These are phyloP conservation scores for roundworm (Caenorhabditis elegans) DNA, from an alignment of 1,140 invertebrate species.

Conservation along the genomic window DNA sequence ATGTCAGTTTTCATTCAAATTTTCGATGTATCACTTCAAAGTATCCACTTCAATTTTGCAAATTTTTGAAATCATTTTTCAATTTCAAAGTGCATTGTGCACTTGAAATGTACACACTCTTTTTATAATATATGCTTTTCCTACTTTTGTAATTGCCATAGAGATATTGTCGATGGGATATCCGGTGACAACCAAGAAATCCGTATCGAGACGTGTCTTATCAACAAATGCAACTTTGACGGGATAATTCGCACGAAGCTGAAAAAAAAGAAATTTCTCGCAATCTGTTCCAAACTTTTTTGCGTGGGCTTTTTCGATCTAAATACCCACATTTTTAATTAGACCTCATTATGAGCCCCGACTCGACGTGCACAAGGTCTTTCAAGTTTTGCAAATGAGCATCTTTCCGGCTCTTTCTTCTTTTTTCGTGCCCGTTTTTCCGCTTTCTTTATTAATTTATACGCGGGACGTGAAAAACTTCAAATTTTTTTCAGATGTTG, in stretches of 20 bases:
- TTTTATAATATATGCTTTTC: no score
- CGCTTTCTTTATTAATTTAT: no score
- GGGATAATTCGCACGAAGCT: constrained; percentile 13
- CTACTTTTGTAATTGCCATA: constrained; percentile 9
- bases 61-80: no score
- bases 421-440: not conserved
- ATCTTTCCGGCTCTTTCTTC: not conserved
- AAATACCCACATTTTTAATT: not conserved
- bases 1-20: no score
- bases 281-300: not conserved
- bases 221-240: constrained; percentile 3
- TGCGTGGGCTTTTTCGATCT: not conserved
- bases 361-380: not conserved
- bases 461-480: no score
- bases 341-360: not conserved
- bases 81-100: no score
- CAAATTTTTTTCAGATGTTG: no score
- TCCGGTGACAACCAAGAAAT: constrained; percentile 30
- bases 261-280: not conserved
- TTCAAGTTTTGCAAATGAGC: not conserved
- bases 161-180: constrained; percentile 40
- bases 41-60: not conserved
- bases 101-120: not conserved
- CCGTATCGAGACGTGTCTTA: not conserved
- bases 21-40: no score